Evolutionary conservation across 2,888 invertebrate genomes (phyloP).

Genomic region (Siphonodentalium dalli): DNA sequence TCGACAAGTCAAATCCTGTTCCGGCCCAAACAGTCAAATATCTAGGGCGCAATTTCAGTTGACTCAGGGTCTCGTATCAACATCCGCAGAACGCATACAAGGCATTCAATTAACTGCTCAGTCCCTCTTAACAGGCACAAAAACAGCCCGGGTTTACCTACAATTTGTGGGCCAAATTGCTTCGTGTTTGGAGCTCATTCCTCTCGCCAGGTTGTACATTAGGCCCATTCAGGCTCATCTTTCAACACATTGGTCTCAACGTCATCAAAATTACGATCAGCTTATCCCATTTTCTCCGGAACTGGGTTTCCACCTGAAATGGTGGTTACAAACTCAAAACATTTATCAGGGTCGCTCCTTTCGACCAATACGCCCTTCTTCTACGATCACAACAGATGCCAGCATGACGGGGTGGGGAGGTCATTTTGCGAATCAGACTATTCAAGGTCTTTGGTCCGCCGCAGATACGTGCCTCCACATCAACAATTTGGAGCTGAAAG

Average conservation of each 20-base stretch:
- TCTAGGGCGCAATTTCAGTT: conserved; percentile 11
- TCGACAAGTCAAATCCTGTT: conserved; percentile 12
- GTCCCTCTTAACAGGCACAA: too few species aligned
- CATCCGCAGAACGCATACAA: too few species aligned
- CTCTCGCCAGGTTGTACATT: background rate
- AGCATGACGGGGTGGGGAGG: conserved; percentile 19
- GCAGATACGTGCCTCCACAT: conserved; percentile 15
- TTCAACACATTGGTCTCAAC: background rate
- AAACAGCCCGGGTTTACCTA: background rate
- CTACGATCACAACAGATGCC: conserved; percentile 20
- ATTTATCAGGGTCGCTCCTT: background rate
- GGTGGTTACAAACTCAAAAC: background rate
- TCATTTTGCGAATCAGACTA: conserved; percentile 13
- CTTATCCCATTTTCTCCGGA: background rate
- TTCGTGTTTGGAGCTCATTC: background rate
- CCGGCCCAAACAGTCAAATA: conserved; percentile 19
- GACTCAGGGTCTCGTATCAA: background rate
- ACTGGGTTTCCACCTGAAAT: background rate
- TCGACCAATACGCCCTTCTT: background rate
- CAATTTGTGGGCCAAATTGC: background rate
- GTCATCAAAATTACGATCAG: background rate
- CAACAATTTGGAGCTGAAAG: conserved; percentile 28
- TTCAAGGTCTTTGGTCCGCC: conserved; percentile 18
- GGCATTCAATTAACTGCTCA: too few species aligned
- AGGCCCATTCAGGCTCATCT: background rate